These are phyloP conservation scores for Arremon brunneinucha DNA, from an alignment of 2,797 vertebrate genomes.

Conservation along the genomic window DNA sequence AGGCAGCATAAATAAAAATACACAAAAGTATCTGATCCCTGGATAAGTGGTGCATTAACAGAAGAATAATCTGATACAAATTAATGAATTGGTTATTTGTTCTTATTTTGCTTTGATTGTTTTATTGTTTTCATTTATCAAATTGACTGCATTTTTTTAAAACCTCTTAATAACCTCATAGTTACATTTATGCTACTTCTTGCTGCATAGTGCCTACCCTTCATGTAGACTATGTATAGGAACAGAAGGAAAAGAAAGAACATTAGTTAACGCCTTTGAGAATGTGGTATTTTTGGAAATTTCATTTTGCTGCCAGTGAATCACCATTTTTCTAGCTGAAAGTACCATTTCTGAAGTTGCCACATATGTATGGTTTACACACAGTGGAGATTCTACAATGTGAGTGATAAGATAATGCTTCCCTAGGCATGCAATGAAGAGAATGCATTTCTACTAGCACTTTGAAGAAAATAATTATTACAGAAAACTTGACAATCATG, in stretches of 20 bases:
- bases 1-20: neutral
- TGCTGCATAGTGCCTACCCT: neutral
- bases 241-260: neutral
- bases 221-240: neutral
- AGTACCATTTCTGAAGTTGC: neutral
- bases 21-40: rapidly evolving
- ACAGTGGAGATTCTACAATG: neutral
- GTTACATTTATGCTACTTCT: neutral
- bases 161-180: neutral
- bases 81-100: neutral
- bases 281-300: neutral
- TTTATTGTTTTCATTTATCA: neutral
- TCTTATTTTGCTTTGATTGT: neutral
- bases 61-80: neutral
- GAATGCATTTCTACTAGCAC: neutral
- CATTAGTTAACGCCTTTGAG: neutral
- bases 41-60: neutral
- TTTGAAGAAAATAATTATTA: neutral
- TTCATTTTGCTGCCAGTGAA: neutral
- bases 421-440: neutral
- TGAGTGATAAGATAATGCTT: neutral
- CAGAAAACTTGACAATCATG: neutral
- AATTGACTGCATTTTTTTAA: neutral
- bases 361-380: neutral
- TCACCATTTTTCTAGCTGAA: neutral